Evolutionary conservation across 1,140 invertebrate genomes (phyloP).

Genomic region (Coelopa frigida): DNA sequence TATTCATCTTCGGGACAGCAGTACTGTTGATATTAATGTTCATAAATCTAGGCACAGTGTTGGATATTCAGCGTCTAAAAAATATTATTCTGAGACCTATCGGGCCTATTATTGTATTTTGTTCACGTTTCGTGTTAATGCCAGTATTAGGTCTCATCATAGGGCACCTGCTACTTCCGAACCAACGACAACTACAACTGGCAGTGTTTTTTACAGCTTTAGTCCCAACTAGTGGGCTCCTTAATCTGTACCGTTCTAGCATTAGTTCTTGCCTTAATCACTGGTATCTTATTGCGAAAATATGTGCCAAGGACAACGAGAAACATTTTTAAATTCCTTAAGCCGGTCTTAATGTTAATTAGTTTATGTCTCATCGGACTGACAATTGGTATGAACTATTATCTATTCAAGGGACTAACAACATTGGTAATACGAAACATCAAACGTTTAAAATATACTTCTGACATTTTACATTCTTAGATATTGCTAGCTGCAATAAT

Average conservation of each 20-base stretch:
- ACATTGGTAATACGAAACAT: conserved; percentile 15
- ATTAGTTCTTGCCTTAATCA: conserved; percentile 17
- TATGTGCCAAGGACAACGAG: conserved; percentile 21
- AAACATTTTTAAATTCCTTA: conserved; percentile 25
- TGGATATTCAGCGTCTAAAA: conserved; percentile 68
- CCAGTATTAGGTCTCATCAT: conserved; percentile 20
- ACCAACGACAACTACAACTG: conserved; percentile 17
- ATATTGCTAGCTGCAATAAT: conserved; percentile 21
- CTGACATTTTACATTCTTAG: not conserved
- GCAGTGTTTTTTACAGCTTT: conserved; percentile 26
- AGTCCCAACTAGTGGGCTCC: conserved; percentile 25
- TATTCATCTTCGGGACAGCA: conserved; percentile 22
- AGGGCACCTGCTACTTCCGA: conserved; percentile 17
- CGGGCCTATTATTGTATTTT: conserved; percentile 20
- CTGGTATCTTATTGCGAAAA: conserved; percentile 20
- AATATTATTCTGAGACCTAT: conserved; percentile 65
- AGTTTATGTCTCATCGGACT: conserved; percentile 22
- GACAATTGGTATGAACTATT: conserved; percentile 25
- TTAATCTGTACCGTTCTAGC: conserved; percentile 23
- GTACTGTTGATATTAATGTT: conserved; percentile 56
- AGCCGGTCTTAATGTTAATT: conserved; percentile 24
- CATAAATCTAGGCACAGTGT: conserved; percentile 87
- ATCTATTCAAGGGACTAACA: conserved; percentile 21
- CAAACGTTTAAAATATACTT: not conserved
- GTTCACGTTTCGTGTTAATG: conserved; percentile 20